Evolutionary conservation across 1,140 invertebrate genomes (phyloP), one percentile per base, ranked within the genome.

Genomic region (Atta colombica): DNA sequence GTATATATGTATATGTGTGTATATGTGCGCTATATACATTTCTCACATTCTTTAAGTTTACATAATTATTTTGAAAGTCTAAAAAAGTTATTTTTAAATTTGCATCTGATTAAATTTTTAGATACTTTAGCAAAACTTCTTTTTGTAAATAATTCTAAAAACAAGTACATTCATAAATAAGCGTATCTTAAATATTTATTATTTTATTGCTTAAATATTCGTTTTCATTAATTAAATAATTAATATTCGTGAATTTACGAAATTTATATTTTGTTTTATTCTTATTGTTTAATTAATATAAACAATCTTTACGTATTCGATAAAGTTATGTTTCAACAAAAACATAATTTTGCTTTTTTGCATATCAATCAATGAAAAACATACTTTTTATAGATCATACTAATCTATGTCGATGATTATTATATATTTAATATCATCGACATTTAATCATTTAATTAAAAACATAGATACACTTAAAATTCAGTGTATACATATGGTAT

Each of bases 401-500:
- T 45, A 61, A 72, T 82, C 53, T 82, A 12, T 25, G 8, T 10
- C 39, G 16, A 72, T n/a, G 16, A 14, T 72, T 66, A 39, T 39
- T 39, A 39, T 25, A 69, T 35, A 89, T 55, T 49, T 49, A 49
- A 49, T 31, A 31, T 49, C 0, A 51, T 51, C 49, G 49, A 10
- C 39, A 10, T 45, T 45, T 45, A 45, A 45, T 45, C 49, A 51
- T 51, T 51, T 51, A 51, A 51, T 51, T 51, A 16, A 49, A 49
- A 49, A 51, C 14, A 51, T 16, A 45, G 39, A 8, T 45, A 51
- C 14, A 65, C 49, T 85, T 55, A 28, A 74, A 60, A 61, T 51
- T 72, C 61, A 68, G 21, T 63, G 10, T 74, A 85, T 89, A 86
- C 39, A 87, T 35, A 87, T 58, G 72, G 51, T n/a, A 55, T 28